phyloP scores from a whole-genome alignment of 1,140 invertebrate genomes.

The Drosophila equinoxialis region DNA sequence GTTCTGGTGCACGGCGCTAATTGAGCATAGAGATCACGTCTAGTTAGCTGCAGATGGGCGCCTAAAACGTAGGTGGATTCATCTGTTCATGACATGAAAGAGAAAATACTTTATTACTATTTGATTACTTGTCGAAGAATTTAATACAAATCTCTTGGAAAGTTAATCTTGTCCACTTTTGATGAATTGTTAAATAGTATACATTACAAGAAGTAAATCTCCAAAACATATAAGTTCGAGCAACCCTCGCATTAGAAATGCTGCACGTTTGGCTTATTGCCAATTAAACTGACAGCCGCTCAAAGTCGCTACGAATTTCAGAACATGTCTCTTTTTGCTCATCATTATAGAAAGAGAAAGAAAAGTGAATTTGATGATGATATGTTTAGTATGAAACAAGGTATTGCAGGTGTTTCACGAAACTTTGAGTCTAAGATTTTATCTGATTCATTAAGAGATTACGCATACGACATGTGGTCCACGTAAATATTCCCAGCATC shows the following conservation, averaged over 20 bases:
- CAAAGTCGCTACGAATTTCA: conserved; percentile 32
- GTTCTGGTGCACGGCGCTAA: conserved; percentile 34
- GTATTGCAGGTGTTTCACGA: not conserved
- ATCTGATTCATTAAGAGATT: conserved; percentile 33
- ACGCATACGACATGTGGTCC: conserved; percentile 70
- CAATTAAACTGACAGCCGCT: conserved; percentile 58
- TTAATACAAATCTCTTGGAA: too few relatives aligned
- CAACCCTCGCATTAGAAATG: conserved; percentile 26
- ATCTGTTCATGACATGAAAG: conserved; percentile 2
- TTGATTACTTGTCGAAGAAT: not conserved
- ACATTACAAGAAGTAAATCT: too few relatives aligned
- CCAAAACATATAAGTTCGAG: not conserved
- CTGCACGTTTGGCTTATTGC: conserved; percentile 42
- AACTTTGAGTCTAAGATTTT: conserved; percentile 14
- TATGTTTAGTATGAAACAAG: conserved; percentile 16
- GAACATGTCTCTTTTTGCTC: conserved; percentile 7
- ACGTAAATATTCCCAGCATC: conserved; percentile 15
- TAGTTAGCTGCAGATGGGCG: conserved; percentile 20
- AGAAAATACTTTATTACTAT: conserved; percentile 21
- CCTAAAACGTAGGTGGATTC: not conserved
- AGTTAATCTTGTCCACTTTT: not conserved
- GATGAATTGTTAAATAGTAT: not conserved
- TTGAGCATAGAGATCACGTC: conserved; percentile 51
- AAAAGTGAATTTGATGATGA: conserved; percentile 44
- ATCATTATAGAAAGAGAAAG: not conserved